These are phyloP conservation scores for Fulmarus glacialis DNA, from an alignment of 2,113 vertebrate genomes.

Conservation along the genomic window DNA sequence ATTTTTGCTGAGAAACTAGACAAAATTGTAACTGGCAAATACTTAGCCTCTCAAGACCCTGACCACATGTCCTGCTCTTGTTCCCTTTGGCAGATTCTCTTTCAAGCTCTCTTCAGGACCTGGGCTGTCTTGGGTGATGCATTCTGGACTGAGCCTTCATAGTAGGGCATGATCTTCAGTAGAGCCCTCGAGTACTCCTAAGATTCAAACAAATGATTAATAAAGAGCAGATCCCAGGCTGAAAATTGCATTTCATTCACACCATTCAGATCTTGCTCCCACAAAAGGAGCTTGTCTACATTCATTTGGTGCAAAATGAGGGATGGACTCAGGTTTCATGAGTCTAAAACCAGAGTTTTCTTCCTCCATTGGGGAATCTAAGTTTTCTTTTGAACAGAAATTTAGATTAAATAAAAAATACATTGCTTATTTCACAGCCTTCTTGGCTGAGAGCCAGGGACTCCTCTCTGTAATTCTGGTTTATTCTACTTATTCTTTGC, in stretches of 20 bases:
- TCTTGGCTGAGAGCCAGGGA: conserved; percentile 6
- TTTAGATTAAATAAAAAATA: conserved; percentile 61
- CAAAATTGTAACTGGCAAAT: conserved; percentile 31
- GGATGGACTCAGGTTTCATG: conserved; percentile 32
- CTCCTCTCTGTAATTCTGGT: neutral
- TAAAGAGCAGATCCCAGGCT: conserved; percentile 47
- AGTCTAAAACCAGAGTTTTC: conserved; percentile 27
- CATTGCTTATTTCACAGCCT: conserved; percentile 31
- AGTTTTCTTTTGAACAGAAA: conserved; percentile 53
- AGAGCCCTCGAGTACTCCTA: neutral
- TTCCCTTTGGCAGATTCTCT: neutral
- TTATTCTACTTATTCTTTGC: conserved; percentile 45
- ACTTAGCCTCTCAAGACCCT: neutral
- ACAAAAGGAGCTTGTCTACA: conserved; percentile 34
- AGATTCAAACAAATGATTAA: conserved; percentile 53
- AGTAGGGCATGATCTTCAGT: conserved; percentile 1
- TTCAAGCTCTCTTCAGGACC: neutral
- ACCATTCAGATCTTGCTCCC: neutral
- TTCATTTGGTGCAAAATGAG: conserved; percentile 51
- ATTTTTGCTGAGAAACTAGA: neutral
- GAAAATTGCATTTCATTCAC: conserved; percentile 53
- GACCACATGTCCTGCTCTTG: neutral
- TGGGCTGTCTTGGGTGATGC: neutral
- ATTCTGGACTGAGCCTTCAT: neutral
- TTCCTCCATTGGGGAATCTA: conserved; percentile 42